Evolutionary conservation across 2,113 vertebrate species (phyloP).

Genomic region (Piprites chloris): DNA sequence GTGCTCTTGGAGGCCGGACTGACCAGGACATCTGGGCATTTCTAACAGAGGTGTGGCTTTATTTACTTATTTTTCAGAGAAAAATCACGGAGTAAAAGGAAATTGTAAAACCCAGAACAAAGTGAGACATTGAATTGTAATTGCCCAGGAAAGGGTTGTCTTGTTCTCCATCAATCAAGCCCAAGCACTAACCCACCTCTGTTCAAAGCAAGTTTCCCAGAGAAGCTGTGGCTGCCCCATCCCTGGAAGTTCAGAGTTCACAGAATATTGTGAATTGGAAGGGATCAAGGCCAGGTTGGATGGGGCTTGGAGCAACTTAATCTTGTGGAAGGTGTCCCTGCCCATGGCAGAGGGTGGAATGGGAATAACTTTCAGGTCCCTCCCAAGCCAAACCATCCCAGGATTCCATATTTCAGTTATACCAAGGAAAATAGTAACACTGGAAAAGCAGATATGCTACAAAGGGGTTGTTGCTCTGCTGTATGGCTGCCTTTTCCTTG

Average conservation of each 20-base stretch:
- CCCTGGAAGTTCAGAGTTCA: not conserved
- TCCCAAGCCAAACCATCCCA: not conserved
- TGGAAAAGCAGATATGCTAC: not conserved
- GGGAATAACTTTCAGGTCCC: not conserved
- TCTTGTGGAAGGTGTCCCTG: not conserved
- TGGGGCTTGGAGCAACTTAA: not conserved
- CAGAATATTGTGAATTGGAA: no score
- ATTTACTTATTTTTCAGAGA: no score
- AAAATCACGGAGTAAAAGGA: not conserved
- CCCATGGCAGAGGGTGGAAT: not conserved
- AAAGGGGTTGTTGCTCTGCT: not conserved
- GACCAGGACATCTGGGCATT: fast-evolving
- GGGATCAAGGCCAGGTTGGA: not conserved
- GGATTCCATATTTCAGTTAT: not conserved
- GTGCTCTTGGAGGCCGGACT: not conserved
- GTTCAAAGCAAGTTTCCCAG: not conserved
- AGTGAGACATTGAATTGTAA: not conserved
- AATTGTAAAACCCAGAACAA: not conserved
- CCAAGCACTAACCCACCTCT: not conserved
- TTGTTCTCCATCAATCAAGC: not conserved
- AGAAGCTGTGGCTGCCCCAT: not conserved
- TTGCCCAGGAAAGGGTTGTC: not conserved
- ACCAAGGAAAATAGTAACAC: not conserved
- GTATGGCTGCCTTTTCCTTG: not conserved
- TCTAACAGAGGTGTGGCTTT: not conserved